Base-by-base conservation (phyloP, 2,113 vertebrate genomes). In the Scatophagus argus region DNA sequence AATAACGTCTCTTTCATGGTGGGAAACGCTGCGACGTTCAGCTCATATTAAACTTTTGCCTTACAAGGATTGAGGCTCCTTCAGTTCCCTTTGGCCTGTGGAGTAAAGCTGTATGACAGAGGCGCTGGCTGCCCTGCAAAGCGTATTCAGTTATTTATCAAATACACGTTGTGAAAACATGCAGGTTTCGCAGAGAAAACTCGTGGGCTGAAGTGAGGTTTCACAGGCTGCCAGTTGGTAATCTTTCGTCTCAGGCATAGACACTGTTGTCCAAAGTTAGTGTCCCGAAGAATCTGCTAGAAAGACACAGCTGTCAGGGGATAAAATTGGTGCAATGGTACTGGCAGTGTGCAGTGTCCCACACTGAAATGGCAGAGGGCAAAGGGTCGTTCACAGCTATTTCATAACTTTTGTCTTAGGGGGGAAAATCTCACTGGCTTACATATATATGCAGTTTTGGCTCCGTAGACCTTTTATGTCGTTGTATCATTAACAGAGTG, bases 271-370 rank as follows among this genome's bases (percentile, higher is more conserved):
- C 93, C 93, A 92, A 94, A 95, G 91, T 94, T 94, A 93, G 93
- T 88, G 91, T 92, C 92, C 87, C 81, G 70, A 84, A 92, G 93
- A 95, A 94, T 93, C 88, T 93, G 85, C 91, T 93, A 83, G 93
- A 94, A 94, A 92, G 93, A 91, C 90, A 81, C 93, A 95, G 94
- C 93, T 94, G 95, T 92, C 91, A 75, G 87, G 91, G 90, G 94
- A 94, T 94, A 94, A 94, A 95, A 94, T 92, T 91, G 90, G 93
- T 90, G 85, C 92, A 90, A 74, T 79, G 91, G 84, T 87, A 87
- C 84, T 81, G 85, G 77, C 78, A 61, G 86, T 52, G 81, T 63
- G 70, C 64, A 36, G 69, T 65, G 87, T 90, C 89, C 83, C 63
- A 46, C 77, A 82, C 83, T 84, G 80, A 92, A 88, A 89, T 89